A percentile compares a stretch with the other conserved stretches of the same genome.
phyloP scores from a whole-genome alignment of 2,113 vertebrate species.

The Melierax canorus region DNA sequence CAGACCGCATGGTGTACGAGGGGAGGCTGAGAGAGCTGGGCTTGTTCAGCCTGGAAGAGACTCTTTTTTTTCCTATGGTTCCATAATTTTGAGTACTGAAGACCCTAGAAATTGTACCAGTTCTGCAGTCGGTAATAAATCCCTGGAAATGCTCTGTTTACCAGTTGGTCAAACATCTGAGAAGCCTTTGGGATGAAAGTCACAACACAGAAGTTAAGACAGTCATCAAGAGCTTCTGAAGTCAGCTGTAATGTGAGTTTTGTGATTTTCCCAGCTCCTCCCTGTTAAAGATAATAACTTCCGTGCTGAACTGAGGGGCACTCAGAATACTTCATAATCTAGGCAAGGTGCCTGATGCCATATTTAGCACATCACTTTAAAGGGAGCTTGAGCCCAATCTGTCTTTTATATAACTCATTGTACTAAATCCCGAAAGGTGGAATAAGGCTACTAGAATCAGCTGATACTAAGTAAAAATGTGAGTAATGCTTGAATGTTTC shows the following conservation, averaged over 20 bases:
- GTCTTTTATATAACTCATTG: constrained; percentile 43
- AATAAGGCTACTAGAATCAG: constrained; percentile 67
- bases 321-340: constrained; percentile 38
- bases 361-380: constrained; percentile 34
- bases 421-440: constrained; percentile 57
- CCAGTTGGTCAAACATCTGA: background rate
- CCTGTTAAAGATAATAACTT: constrained; percentile 34
- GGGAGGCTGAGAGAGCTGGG: background rate
- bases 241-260: background rate
- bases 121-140: background rate
- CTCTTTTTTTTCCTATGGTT: background rate
- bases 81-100: background rate
- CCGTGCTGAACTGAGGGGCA: constrained; percentile 27
- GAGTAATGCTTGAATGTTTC: constrained; percentile 70
- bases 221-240: background rate
- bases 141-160: background rate
- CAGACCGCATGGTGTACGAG: rapidly evolving
- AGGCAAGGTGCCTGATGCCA: constrained; percentile 24
- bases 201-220: background rate
- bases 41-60: background rate
- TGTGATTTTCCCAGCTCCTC: background rate
- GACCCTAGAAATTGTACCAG: background rate
- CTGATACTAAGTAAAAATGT: constrained; percentile 61
- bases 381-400: constrained; percentile 14
- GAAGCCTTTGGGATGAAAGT: background rate